phyloP scores from a whole-genome alignment of 2,888 invertebrate genomes.

The Amaurobius ferox region DNA sequence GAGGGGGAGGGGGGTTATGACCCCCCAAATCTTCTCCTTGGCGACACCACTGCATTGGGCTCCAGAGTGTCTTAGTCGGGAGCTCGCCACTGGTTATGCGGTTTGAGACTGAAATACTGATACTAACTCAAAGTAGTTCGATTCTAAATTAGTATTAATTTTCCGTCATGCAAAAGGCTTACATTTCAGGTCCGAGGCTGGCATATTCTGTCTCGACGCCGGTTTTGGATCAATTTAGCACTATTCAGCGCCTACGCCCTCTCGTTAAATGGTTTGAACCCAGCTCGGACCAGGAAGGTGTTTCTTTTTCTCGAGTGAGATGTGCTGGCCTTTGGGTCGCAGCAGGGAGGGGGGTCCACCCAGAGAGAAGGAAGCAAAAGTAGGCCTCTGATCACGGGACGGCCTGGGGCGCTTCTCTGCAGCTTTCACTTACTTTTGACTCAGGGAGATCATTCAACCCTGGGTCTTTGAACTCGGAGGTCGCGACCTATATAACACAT shows the following conservation, averaged over 20 bases:
- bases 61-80: no score
- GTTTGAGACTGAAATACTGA: no score
- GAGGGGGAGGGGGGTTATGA: no score
- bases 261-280: slow-evolving; percentile 32
- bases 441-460: slow-evolving; percentile 65
- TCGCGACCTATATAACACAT: slow-evolving; percentile 70
- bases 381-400: slow-evolving; percentile 68
- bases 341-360: slow-evolving; percentile 51
- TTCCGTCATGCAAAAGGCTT: no score
- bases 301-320: not conserved
- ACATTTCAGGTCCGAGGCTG: no score
- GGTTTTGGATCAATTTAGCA: no score
- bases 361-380: slow-evolving; percentile 63
- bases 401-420: slow-evolving; percentile 37
- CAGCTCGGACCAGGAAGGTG: slow-evolving; percentile 61
- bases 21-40: no score
- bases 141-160: no score
- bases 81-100: no score
- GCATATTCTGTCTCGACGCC: no score
- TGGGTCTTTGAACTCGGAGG: slow-evolving; percentile 71
- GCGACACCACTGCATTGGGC: no score
- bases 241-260: not conserved
- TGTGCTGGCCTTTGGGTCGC: slow-evolving; percentile 54
- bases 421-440: slow-evolving; percentile 70
- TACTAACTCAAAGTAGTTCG: no score